A percentile compares a stretch with the other conserved stretches of the same genome.
Conservation (phyloP, 2,113 vertebrate genomes). For the Melanerpes aurifrons region DNA sequence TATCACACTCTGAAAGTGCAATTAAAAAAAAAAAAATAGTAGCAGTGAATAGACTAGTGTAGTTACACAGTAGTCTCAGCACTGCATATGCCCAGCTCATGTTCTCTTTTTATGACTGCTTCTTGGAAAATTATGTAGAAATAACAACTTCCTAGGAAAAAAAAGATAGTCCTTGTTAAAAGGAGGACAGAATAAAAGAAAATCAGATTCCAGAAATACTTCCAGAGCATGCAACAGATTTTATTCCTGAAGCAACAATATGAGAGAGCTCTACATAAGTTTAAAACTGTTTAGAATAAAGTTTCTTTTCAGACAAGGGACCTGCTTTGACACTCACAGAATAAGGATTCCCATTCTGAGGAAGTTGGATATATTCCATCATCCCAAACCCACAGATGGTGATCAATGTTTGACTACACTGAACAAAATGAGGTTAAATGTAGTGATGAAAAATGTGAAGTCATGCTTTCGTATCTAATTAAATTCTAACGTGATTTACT, state of each 20-base stretch:
- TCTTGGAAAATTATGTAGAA: neutral
- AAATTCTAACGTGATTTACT: neutral
- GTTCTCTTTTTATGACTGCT: neutral
- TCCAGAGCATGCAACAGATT: neutral
- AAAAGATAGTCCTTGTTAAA: neutral
- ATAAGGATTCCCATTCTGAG: neutral
- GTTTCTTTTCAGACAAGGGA: neutral
- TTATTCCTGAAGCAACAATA: neutral
- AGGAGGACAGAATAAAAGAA: neutral
- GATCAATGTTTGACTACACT: neutral
- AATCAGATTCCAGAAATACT: neutral
- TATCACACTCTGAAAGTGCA: neutral
- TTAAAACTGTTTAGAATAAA: neutral
- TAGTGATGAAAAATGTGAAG: neutral
- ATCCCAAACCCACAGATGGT: neutral
- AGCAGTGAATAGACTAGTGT: neutral
- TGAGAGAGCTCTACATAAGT: neutral
- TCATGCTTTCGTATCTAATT: neutral
- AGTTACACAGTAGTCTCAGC: neutral
- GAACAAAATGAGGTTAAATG: neutral
- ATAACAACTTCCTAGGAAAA: neutral
- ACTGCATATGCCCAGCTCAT: neutral
- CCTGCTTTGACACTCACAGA: neutral
- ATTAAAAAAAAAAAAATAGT: neutral
- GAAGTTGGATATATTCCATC: neutral